Conservation (phyloP, 2,113 vertebrate genomes). For the Corvus moneduloides region DNA sequence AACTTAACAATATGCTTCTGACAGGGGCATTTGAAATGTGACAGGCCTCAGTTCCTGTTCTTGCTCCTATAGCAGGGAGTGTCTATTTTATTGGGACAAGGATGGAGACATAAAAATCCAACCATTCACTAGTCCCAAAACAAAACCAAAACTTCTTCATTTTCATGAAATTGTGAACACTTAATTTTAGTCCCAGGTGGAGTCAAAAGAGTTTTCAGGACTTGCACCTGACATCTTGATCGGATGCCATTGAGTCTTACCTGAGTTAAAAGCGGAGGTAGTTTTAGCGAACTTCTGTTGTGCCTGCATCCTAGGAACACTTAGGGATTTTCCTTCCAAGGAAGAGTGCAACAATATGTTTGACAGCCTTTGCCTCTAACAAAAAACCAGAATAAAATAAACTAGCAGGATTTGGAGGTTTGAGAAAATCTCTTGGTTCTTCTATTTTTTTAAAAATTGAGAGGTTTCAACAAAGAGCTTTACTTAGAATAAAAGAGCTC, state of each 20-base stretch:
- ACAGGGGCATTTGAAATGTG: not conserved
- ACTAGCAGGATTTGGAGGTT: not conserved
- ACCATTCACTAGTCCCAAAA: not conserved
- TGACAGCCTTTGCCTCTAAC: not conserved
- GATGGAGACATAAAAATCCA: not conserved
- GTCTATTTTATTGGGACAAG: not conserved
- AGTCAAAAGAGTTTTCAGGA: not conserved
- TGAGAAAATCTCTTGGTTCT: not conserved
- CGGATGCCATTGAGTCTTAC: not conserved
- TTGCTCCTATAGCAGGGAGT: not conserved
- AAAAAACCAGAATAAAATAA: not conserved
- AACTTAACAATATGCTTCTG: not conserved
- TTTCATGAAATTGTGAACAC: not conserved
- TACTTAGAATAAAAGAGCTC: not conserved
- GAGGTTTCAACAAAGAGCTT: not conserved
- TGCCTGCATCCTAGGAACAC: not conserved
- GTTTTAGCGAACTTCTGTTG: not conserved
- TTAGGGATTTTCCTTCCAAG: not conserved
- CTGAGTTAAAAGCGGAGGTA: not conserved
- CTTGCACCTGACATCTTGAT: not conserved
- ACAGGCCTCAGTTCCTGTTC: not conserved
- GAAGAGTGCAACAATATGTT: fast-evolving
- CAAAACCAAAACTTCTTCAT: not conserved
- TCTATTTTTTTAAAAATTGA: not conserved
- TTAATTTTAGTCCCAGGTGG: not conserved